phyloP scores from a whole-genome alignment of 2,888 invertebrate species.

The Brachyopa scutellaris region DNA sequence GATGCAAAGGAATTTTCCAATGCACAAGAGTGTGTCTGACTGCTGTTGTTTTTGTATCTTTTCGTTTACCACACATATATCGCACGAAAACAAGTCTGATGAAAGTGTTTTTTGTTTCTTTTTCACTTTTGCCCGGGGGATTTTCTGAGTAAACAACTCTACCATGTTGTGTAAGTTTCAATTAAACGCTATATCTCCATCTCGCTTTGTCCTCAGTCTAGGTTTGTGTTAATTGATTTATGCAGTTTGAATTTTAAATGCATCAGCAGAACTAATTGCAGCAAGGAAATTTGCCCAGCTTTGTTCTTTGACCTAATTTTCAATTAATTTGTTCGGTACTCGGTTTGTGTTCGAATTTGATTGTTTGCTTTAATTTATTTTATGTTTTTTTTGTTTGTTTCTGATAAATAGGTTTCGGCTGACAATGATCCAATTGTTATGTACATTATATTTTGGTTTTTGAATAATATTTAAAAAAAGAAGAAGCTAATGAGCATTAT shows the following conservation, averaged over 20 bases:
- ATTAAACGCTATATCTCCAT: slow-evolving; percentile 4
- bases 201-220: not conserved
- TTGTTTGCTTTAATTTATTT: too few species aligned
- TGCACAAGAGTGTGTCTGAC: slow-evolving; percentile 7
- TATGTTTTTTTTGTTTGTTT: not conserved
- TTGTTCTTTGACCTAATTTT: slow-evolving; percentile 62
- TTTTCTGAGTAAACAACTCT: slow-evolving; percentile 36
- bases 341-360: slow-evolving; percentile 23
- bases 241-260: slow-evolving; percentile 42
- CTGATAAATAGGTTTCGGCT: slow-evolving; percentile 36
- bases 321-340: slow-evolving; percentile 29
- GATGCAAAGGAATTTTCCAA: slow-evolving; percentile 35
- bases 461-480: not conserved
- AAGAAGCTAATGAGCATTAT: too few species aligned
- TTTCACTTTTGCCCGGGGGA: not conserved
- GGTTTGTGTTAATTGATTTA: slow-evolving; percentile 42
- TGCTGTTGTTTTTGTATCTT: slow-evolving; percentile 1
- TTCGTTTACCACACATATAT: not conserved
- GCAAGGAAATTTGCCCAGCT: slow-evolving; percentile 39
- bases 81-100: slow-evolving; percentile 30
- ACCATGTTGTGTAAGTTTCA: slow-evolving; percentile 27
- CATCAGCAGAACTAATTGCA: slow-evolving; percentile 53
- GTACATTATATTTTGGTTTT: not conserved
- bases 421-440: slow-evolving; percentile 52
- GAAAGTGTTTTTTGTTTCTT: slow-evolving; percentile 7